These are phyloP conservation scores for Aporophyla nigra DNA, from an alignment of 2,888 invertebrate species.

Conservation along the genomic window DNA sequence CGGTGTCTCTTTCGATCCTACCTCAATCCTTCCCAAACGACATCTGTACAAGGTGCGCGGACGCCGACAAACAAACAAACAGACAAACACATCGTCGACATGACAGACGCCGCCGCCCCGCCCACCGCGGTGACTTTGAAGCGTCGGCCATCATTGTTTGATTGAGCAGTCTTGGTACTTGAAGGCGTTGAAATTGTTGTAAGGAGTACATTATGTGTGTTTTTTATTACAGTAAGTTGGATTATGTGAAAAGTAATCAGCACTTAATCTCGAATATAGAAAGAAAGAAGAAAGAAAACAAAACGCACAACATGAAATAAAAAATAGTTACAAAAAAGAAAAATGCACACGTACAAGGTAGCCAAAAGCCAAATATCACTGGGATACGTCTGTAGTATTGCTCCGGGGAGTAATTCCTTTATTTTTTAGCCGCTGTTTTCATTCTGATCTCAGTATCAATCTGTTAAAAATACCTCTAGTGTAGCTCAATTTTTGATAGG, in stretches of 20 bases:
- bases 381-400: no score
- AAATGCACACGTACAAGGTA: no score
- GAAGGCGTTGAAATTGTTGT: conserved; percentile 13
- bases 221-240: no score
- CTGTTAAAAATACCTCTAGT: no score
- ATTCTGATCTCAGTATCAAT: background rate
- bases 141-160: conserved; percentile 24
- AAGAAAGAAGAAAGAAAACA: no score
- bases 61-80: conserved; percentile 71
- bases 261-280: no score
- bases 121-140: conserved; percentile 57
- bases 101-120: conserved; percentile 65
- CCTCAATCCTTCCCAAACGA: conserved; percentile 41
- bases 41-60: conserved; percentile 66
- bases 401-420: background rate
- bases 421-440: background rate
- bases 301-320: no score
- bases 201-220: conserved; percentile 19
- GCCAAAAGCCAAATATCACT: no score
- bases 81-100: conserved; percentile 68
- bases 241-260: no score
- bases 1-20: no score
- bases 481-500: no score
- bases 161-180: conserved; percentile 32
- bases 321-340: no score